A percentile compares a stretch with the other conserved stretches of the same genome.
Evolutionary conservation across 37 sponge, comb jelly and placozoan genomes (phyloP).

Genomic region (Spongia lamella): DNA sequence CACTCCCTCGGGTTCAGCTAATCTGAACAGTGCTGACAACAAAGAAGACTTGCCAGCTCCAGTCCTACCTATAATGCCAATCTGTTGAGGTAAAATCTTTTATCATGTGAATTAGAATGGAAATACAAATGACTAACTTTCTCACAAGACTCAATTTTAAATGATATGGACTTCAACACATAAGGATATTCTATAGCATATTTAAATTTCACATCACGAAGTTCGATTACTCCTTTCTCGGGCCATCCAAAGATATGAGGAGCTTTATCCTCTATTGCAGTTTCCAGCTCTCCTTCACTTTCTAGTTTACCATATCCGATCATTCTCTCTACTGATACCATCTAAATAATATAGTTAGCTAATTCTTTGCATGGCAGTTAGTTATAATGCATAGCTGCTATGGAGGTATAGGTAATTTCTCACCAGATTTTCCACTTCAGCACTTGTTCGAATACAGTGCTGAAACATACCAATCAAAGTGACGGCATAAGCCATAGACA

Average conservation of each 20-base stretch:
- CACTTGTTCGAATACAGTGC: conserved; percentile 69
- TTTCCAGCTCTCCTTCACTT: conserved; percentile 53
- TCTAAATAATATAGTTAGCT: conserved; percentile 26
- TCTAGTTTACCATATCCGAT: conserved; percentile 56
- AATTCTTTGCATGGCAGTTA: not conserved
- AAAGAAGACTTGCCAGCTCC: conserved; percentile 95
- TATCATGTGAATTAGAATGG: not conserved
- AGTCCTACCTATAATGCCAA: conserved; percentile 92
- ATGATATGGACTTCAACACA: conserved; percentile 55
- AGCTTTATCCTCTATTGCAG: conserved; percentile 37
- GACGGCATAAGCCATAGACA: conserved; percentile 66
- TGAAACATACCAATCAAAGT: conserved; percentile 77
- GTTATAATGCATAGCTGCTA: not conserved
- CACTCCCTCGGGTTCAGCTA: conserved; percentile 82
- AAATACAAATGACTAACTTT: conserved; percentile 41
- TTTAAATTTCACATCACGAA: conserved; percentile 43
- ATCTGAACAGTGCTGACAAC: conserved; percentile 75
- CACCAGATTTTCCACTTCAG: conserved; percentile 80
- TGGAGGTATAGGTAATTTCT: not conserved
- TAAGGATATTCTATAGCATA: conserved; percentile 43
- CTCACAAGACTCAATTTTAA: conserved; percentile 54
- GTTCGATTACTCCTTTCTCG: conserved; percentile 38
- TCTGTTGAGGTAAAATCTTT: conserved; percentile 1
- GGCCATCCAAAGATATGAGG: conserved; percentile 62
- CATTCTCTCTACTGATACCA: conserved; percentile 77